Base-by-base conservation (phyloP, 2,113 vertebrate species). In the Cyanoliseus patagonus region DNA sequence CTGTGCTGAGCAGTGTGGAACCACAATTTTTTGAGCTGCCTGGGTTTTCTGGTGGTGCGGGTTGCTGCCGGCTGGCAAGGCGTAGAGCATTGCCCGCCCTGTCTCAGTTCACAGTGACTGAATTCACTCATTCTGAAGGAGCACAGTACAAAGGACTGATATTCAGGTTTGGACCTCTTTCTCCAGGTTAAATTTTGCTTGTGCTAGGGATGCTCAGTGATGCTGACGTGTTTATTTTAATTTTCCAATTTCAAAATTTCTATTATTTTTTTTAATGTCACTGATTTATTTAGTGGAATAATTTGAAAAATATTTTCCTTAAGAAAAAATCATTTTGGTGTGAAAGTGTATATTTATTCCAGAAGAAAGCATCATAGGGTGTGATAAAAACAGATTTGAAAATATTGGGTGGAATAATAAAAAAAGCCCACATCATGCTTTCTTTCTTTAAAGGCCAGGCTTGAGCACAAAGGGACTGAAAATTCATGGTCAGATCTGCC, bases 141-240 rank as follows among this genome's bases (percentile, higher is more conserved):
- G 80, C 15, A 11, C 1, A 1, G 41, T 37, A 27, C 82, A 5
- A 7, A 8, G 37, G 25, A 6, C 6, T 1, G 4, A 3, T 11
- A 2, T 4, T 46, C 9, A 1, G 19, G 9, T 2, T n/a, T 39
- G 57, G 17, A 10, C 17, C 42, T 9, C 39, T 24, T 23, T 67
- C 46, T 46, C 35, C 41, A 3, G 18, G 4, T 49, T 67, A 10
- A 81, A 35, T 6, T 19, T 16, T 3, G 10, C n/a, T 33, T 13
- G 0, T 22, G 44, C 30, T 9, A 20, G 37, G 18, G 19, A 9
- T 13, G 47, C 64, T 74, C n/a, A 7, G 25, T 47, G 49, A 20
- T 3, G 17, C 44, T 3, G 3, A 31, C 2, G 1, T 7, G 4
- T 5, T 31, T 2, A 10, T 27, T 74, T 61, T 10, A 1, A 17